Conservation (phyloP, 1,140 invertebrate species). For the Eufriesea mexicana region DNA sequence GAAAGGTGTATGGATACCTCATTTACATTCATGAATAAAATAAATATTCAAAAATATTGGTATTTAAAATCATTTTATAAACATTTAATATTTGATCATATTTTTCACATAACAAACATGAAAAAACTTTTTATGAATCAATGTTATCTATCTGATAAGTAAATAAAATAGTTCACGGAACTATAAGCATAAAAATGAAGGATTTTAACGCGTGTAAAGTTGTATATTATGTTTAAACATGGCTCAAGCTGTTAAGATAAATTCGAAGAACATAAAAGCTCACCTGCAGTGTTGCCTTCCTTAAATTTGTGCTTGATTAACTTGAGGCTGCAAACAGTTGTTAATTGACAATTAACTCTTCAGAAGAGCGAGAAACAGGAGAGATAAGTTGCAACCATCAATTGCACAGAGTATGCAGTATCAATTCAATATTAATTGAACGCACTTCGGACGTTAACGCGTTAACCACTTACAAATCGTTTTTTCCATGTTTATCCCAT, state of each 20-base stretch:
- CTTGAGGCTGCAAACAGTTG: constrained; percentile 82
- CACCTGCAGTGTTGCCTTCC: constrained; percentile 80
- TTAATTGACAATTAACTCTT: constrained; percentile 81
- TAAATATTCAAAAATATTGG: background rate
- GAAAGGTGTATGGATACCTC: background rate
- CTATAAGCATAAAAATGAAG: background rate
- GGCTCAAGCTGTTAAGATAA: constrained; percentile 1
- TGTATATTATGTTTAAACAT: background rate
- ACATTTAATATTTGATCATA: background rate
- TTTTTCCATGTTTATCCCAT: constrained; percentile 86
- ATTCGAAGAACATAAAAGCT: constrained; percentile 17
- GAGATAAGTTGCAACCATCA: constrained; percentile 75
- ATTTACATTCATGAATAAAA: background rate
- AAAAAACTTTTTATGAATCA: background rate
- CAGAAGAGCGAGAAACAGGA: constrained; percentile 73
- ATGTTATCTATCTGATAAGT: background rate
- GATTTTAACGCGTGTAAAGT: constrained; percentile 1
- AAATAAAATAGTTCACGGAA: background rate
- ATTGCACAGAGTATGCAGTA: constrained; percentile 70
- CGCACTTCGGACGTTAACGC: constrained; percentile 70
- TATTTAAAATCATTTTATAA: background rate
- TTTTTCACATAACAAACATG: background rate
- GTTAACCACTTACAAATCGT: constrained; percentile 85
- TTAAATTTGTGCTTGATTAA: constrained; percentile 81
- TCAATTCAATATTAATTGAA: constrained; percentile 74